These are phyloP conservation scores for Telmatherina bonti DNA, from an alignment of 2,797 vertebrate species.

Conservation along the genomic window DNA sequence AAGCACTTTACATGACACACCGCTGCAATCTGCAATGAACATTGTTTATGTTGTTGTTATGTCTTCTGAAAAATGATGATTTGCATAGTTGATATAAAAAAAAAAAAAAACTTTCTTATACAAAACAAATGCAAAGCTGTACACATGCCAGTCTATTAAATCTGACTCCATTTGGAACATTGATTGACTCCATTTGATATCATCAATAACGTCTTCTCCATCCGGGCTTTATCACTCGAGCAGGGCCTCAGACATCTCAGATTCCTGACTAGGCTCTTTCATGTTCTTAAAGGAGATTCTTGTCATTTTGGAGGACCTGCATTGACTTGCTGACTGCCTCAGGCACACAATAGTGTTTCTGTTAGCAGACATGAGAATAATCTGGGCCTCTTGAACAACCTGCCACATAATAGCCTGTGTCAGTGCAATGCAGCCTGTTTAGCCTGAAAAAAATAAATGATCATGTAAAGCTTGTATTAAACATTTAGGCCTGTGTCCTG, in stretches of 20 bases:
- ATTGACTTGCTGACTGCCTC: slow-evolving; percentile 71
- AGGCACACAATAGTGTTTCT: slow-evolving; percentile 64
- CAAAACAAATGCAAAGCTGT: too few species aligned
- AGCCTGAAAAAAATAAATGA: slow-evolving; percentile 21
- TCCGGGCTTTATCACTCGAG: slow-evolving; percentile 14
- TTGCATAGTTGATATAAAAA: not conserved
- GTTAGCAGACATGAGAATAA: slow-evolving; percentile 45
- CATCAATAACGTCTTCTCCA: not conserved
- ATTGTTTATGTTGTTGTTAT: not conserved
- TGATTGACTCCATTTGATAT: not conserved
- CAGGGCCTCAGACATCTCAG: slow-evolving; percentile 12
- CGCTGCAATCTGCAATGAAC: not conserved
- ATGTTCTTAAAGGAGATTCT: slow-evolving; percentile 60
- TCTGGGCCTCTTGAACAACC: slow-evolving; percentile 21
- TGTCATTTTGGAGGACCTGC: slow-evolving; percentile 71
- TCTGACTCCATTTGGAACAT: too few species aligned
- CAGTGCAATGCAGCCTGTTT: slow-evolving; percentile 32
- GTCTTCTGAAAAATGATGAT: not conserved
- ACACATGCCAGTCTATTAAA: too few species aligned
- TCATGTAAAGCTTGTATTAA: not conserved
- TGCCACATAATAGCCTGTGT: slow-evolving; percentile 1
- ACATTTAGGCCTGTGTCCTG: not conserved
- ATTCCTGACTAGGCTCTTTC: slow-evolving; percentile 34
- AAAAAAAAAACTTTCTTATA: too few species aligned
- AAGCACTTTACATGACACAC: not conserved